Evolutionary conservation across 1,140 invertebrate species (phyloP).

Genomic region (Aradophagus sp.): DNA sequence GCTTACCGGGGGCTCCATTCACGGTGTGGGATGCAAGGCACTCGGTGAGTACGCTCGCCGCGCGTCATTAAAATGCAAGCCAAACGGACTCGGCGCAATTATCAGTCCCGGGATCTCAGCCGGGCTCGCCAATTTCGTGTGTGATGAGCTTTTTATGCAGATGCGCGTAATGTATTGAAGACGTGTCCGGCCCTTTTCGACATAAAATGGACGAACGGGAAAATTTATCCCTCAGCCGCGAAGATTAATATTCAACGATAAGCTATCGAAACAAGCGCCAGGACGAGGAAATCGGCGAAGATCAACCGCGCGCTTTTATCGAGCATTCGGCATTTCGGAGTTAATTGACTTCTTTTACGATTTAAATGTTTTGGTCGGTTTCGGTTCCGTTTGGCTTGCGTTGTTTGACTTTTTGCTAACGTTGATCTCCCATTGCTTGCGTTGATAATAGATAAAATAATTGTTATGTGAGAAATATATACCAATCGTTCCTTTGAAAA

Average conservation of each 20-base stretch:
- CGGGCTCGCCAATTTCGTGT: conserved; percentile 26
- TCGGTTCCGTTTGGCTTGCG: too few relatives aligned
- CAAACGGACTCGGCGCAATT: conserved; percentile 36
- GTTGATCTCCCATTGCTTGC: too few relatives aligned
- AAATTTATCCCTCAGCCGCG: neutral
- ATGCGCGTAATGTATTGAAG: conserved; percentile 12
- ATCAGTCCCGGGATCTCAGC: conserved; percentile 14
- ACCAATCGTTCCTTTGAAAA: too few relatives aligned
- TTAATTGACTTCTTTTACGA: too few relatives aligned
- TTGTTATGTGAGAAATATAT: too few relatives aligned
- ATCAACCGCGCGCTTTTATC: too few relatives aligned
- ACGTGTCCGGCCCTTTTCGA: conserved; percentile 10
- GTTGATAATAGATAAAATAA: too few relatives aligned
- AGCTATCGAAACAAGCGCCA: too few relatives aligned
- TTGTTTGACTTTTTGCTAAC: too few relatives aligned
- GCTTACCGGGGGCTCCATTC: conserved; percentile 77
- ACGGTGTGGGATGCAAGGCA: conserved; percentile 77
- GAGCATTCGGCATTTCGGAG: too few relatives aligned
- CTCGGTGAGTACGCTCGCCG: conserved; percentile 78
- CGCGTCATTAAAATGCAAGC: conserved; percentile 52
- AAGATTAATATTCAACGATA: neutral
- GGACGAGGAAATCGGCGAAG: too few relatives aligned
- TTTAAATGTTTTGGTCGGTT: too few relatives aligned
- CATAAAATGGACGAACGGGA: conserved; percentile 3
- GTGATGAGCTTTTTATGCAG: conserved; percentile 32